These are phyloP conservation scores for Heloderma charlesbogerti DNA, from an alignment of 2,113 vertebrate genomes.

Conservation along the genomic window DNA sequence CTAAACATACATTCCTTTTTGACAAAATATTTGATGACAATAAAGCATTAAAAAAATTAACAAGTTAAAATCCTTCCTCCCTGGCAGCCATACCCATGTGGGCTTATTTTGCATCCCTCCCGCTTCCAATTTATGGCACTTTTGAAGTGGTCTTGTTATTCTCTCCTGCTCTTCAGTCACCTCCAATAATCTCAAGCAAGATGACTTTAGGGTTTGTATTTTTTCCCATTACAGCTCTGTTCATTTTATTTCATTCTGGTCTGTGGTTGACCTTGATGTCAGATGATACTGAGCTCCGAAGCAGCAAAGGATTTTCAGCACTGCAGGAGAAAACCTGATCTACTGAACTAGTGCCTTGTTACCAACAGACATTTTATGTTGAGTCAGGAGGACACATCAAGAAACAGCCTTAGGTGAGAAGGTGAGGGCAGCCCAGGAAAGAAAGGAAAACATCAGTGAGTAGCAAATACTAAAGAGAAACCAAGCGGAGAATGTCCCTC, in stretches of 20 bases:
- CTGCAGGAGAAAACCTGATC: conserved; percentile 4
- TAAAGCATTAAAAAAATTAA: too few relatives aligned
- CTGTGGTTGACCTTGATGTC: not conserved
- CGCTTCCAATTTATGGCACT: not conserved
- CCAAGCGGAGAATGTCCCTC: rapidly evolving
- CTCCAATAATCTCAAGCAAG: not conserved
- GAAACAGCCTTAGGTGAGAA: not conserved
- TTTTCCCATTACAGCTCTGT: not conserved
- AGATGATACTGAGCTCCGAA: not conserved
- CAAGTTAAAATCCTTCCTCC: too few relatives aligned
- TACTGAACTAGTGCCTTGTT: not conserved
- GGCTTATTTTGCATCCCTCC: not conserved
- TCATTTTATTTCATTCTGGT: not conserved
- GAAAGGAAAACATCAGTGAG: conserved; percentile 7
- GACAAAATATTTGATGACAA: too few relatives aligned
- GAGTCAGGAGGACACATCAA: not conserved
- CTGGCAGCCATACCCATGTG: too few relatives aligned
- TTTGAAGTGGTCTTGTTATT: not conserved
- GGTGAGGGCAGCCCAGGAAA: not conserved
- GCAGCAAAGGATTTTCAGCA: conserved; percentile 11
- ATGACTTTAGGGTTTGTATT: not conserved
- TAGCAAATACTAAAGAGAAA: not conserved
- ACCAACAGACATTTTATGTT: not conserved
- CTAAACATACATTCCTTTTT: too few relatives aligned
- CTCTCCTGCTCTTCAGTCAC: not conserved